Percentiles rank a stretch among this genome's conserved stretches.
Evolutionary conservation across 2,113 vertebrate species (phyloP).

Genomic region (Strigops habroptila): DNA sequence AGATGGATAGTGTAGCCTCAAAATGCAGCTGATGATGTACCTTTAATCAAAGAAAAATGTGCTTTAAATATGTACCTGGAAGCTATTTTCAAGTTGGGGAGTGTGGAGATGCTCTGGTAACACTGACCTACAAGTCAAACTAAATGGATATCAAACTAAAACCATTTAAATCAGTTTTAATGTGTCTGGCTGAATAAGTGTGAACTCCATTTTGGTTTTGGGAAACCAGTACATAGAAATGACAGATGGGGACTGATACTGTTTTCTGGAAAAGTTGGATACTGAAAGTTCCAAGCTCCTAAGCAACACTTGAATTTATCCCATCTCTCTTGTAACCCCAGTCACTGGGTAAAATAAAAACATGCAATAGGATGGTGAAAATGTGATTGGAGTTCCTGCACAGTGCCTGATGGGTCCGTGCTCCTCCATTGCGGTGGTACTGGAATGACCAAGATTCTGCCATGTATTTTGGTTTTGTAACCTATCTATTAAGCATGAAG

Average conservation of each 20-base stretch:
- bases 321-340: not conserved
- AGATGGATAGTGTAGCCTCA: not conserved
- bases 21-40: not conserved
- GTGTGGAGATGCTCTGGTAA: not conserved
- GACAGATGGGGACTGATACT: no score
- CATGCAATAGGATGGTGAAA: not conserved
- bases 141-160: not conserved
- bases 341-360: not conserved
- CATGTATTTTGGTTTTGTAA: not conserved
- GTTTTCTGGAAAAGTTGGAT: not conserved
- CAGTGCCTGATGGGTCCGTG: rapidly evolving
- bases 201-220: not conserved
- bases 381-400: not conserved
- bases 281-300: not conserved
- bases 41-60: not conserved
- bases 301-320: not conserved
- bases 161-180: not conserved
- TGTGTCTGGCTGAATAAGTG: not conserved
- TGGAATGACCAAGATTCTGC: not conserved
- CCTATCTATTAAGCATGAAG: not conserved
- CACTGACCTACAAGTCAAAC: not conserved
- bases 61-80: not conserved
- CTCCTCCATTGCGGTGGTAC: not conserved
- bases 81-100: not conserved
- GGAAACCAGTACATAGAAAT: not conserved